Evolutionary conservation across 2,888 invertebrate genomes (phyloP).

Genomic region (Tetropium fuscum): DNA sequence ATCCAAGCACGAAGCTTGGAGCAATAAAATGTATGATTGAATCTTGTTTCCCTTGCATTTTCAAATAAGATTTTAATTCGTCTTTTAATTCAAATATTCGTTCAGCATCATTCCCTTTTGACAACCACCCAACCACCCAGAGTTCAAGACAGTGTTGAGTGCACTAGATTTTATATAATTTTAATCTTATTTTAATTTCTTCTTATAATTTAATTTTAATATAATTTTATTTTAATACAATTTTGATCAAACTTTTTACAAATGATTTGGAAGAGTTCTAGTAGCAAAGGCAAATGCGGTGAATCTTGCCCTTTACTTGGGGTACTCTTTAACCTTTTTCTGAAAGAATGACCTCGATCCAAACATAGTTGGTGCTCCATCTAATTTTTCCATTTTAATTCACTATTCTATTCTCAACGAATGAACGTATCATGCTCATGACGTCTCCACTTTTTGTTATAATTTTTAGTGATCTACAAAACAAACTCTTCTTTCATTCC

Average conservation of each 20-base stretch:
- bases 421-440: not conserved
- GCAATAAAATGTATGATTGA: slow-evolving; percentile 5
- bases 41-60: not conserved
- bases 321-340: slow-evolving; percentile 24
- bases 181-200: no score
- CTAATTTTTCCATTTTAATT: not conserved
- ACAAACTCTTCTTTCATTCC: not conserved
- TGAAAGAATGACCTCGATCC: slow-evolving; percentile 22
- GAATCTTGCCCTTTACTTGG: not conserved
- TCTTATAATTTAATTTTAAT: no score
- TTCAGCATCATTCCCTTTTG: slow-evolving; percentile 34
- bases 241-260: slow-evolving; percentile 26
- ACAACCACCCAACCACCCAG: slow-evolving; percentile 34
- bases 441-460: not conserved
- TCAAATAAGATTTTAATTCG: slow-evolving; percentile 4
- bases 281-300: not conserved
- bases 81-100: slow-evolving; percentile 22
- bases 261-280: slow-evolving; percentile 17
- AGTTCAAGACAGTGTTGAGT: slow-evolving; percentile 19
- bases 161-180: slow-evolving; percentile 29
- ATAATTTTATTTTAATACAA: no score
- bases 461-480: not conserved
- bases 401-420: not conserved
- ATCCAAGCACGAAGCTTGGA: slow-evolving; percentile 6
- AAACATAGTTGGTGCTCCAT: slow-evolving; percentile 22